Evolutionary conservation across 2,888 invertebrate species (phyloP).

Genomic region (Melipona beecheii): DNA sequence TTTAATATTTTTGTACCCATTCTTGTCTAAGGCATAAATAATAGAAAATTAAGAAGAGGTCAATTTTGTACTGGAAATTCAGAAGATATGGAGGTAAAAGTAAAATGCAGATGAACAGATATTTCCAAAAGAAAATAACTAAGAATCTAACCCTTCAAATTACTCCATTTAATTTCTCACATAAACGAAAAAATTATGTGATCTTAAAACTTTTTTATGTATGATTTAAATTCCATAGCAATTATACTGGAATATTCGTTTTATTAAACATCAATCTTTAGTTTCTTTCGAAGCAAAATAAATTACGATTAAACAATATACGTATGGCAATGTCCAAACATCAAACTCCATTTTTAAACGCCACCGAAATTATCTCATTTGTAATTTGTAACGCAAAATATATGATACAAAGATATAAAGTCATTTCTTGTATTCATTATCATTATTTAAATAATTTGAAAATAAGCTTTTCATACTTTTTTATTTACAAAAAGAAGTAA

Average conservation of each 20-base stretch:
- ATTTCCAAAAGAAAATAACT: not conserved
- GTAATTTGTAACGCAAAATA: not conserved
- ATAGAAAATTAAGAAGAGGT: not conserved
- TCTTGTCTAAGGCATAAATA: conserved; percentile 85
- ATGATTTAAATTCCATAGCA: not conserved
- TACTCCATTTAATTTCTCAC: conserved; percentile 1
- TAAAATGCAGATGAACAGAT: not conserved
- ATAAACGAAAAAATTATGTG: not conserved
- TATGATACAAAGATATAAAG: not conserved
- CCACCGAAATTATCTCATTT: not conserved
- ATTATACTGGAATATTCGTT: not conserved
- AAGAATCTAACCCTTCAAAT: conserved; percentile 32
- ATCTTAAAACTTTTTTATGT: not conserved
- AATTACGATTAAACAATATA: not conserved
- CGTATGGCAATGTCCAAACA: not conserved
- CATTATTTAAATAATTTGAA: not conserved
- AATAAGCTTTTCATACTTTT: not conserved
- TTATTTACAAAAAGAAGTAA: not conserved
- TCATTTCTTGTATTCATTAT: conserved; percentile 6
- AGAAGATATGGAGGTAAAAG: not conserved
- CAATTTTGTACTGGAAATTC: not conserved
- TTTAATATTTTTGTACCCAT: conserved; percentile 83
- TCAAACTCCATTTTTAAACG: conserved; percentile 25
- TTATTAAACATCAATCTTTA: conserved; percentile 8
- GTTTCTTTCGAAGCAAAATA: not conserved